These are phyloP conservation scores for Ciona savignyi DNA, from an alignment of 23 tunicate genomes.

Conservation along the genomic window DNA sequence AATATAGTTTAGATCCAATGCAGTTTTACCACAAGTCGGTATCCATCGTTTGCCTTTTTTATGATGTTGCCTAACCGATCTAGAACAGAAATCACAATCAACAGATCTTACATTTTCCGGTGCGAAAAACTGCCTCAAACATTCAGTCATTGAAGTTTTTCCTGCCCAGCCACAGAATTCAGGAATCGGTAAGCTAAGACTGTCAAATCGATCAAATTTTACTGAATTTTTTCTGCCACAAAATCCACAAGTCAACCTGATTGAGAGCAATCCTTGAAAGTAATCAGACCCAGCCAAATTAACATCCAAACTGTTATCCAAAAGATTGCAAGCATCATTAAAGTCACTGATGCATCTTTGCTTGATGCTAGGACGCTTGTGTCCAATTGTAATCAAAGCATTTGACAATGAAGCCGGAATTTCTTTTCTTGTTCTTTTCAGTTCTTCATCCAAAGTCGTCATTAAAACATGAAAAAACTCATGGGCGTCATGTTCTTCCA, in stretches of 20 bases:
- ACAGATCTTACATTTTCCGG: constrained; percentile 43
- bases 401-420: not conserved
- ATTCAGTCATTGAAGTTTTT: constrained; percentile 19
- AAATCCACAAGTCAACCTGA: constrained; percentile 24
- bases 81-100: constrained; percentile 37
- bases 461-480: constrained; percentile 69
- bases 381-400: not conserved
- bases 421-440: not conserved
- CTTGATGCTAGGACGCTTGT: too few relatives aligned
- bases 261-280: constrained; percentile 52
- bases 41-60: too few relatives aligned
- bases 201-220: constrained; percentile 57
- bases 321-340: not conserved
- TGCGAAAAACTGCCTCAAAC: constrained; percentile 36
- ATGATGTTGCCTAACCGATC: not conserved
- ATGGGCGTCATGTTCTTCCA: constrained; percentile 89
- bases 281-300: not conserved
- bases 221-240: constrained; percentile 62
- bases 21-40: not conserved
- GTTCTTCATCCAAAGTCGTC: constrained; percentile 60
- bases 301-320: not conserved
- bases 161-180: not conserved
- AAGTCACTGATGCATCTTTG: too few relatives aligned
- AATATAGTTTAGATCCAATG: not conserved
- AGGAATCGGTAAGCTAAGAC: constrained; percentile 51